Conservation (phyloP, 2,888 invertebrate genomes). For the Helleia helle region DNA sequence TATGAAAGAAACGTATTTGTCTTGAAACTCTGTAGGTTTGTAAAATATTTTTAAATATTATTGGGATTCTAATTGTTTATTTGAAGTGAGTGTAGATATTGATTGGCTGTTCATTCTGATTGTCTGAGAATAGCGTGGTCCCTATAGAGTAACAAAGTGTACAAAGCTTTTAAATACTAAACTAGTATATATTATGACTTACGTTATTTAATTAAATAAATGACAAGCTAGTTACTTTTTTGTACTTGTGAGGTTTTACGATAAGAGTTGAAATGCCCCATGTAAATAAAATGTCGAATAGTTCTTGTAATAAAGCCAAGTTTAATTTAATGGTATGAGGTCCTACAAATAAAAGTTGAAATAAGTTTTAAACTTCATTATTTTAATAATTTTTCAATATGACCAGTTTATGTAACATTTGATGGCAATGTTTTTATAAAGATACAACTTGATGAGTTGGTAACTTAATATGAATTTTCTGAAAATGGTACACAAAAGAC, state of each 20-base stretch:
- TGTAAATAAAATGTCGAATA: constrained; percentile 8
- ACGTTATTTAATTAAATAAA: constrained; percentile 8
- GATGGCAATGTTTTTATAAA: too few species aligned
- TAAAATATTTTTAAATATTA: constrained; percentile 1
- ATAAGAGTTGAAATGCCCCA: constrained; percentile 8
- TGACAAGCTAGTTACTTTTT: constrained; percentile 8
- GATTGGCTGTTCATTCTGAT: not conserved
- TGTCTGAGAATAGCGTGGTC: constrained; percentile 5
- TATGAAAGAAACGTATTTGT: constrained; percentile 3
- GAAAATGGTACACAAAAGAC: too few species aligned
- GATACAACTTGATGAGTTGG: too few species aligned
- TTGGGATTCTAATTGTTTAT: constrained; percentile 8
- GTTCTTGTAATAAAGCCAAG: constrained; percentile 8
- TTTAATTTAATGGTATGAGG: constrained; percentile 9
- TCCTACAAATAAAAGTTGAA: constrained; percentile 8
- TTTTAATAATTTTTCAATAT: not conserved
- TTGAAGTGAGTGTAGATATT: constrained; percentile 7
- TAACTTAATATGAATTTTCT: too few species aligned
- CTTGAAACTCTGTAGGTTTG: constrained; percentile 7
- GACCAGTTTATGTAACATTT: too few species aligned
- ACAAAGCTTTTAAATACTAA: constrained; percentile 9
- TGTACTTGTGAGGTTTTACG: constrained; percentile 7
- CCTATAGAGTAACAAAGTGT: constrained; percentile 8
- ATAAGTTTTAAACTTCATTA: constrained; percentile 9
- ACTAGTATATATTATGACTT: constrained; percentile 9